These are phyloP conservation scores for Brachypalpus laphriformis DNA, from an alignment of 2,888 invertebrate genomes.

Conservation along the genomic window DNA sequence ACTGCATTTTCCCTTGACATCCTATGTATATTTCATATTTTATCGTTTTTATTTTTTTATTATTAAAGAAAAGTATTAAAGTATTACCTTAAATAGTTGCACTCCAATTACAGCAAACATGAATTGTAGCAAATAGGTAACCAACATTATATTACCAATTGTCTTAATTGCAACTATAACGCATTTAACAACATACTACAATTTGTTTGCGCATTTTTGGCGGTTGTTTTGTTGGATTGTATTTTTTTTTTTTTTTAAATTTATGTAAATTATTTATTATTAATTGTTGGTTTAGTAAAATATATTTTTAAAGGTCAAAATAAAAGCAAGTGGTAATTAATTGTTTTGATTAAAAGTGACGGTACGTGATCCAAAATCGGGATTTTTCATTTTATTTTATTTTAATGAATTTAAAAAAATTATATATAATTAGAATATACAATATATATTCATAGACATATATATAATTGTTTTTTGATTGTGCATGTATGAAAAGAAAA, in stretches of 20 bases:
- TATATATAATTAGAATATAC: constrained; percentile 34
- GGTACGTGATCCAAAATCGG: constrained; percentile 46
- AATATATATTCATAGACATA: constrained; percentile 22
- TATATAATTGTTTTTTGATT: constrained; percentile 58
- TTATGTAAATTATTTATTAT: constrained; percentile 11
- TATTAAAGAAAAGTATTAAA: constrained; percentile 66
- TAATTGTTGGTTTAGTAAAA: neutral
- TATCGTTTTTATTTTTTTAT: constrained; percentile 65
- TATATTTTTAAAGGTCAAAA: constrained; percentile 8
- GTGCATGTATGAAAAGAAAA: constrained; percentile 75
- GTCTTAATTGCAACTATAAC: constrained; percentile 99
- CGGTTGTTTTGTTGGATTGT: constrained; percentile 45
- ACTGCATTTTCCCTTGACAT: constrained; percentile 70
- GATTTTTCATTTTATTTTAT: neutral
- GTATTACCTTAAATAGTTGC: constrained; percentile 95
- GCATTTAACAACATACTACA: constrained; percentile 99
- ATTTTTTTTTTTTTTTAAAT: constrained; percentile 28
- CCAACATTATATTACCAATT: constrained; percentile 99
- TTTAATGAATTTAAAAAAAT: constrained; percentile 40
- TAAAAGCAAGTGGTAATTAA: constrained; percentile 32
- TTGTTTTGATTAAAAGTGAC: constrained; percentile 14
- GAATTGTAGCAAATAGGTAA: constrained; percentile 99
- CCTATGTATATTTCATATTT: constrained; percentile 70
- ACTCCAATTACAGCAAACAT: constrained; percentile 99
- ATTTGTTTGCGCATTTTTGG: constrained; percentile 16